Base-by-base conservation (phyloP, 2,888 invertebrate genomes). In the Volucella inflata region DNA sequence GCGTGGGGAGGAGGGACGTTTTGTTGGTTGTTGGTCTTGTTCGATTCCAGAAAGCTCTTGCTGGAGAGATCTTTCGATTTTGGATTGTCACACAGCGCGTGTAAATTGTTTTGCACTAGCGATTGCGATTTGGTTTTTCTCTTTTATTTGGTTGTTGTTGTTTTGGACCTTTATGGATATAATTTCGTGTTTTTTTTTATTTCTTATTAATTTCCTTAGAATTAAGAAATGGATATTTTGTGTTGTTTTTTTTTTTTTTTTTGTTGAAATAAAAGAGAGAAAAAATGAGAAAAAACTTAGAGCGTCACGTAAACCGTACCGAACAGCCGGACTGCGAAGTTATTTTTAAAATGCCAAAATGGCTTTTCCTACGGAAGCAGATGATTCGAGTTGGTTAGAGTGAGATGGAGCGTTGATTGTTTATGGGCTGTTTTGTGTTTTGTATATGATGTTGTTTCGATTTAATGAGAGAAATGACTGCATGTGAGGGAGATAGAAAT, bases 291-390 rank as follows among this genome's bases (percentile, higher is more conserved):
- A 84, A 83, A 87, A 87, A 80, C 87, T 79, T 87, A 83, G 83
- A 87, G 83, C 83, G 87, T 82, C 87, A 87, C 87, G 84, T 84
- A 80, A 74, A 81, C 81, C 85, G 84, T 88, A 88, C 87, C 87
- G 79, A 78, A 87, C 87, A 87, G 81, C 87, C 88, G 81, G 87
- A 89, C 87, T 89, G 88, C 89, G 89, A 89, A 89, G 89, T 89
- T 89, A 89, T 89, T 89, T 89, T 89, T 89, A 89, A 89, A 89
- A 89, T 88, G 88, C 88, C 88, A 89, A 88, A 87, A 87, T 87
- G 82, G 87, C 87, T 85, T 85, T 82, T 78, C 65, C 80, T 46
- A 44, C 51, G 40, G 46, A 16, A 76, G 67, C 38, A 16, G 36
- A 48, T 42, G 76, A 38, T 46, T 30, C 30, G 21, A 38, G 21